Evolutionary conservation across 2,888 invertebrate species (phyloP), one percentile per base, ranked within the genome.

Genomic region (Venustoraphidia nigricollis): DNA sequence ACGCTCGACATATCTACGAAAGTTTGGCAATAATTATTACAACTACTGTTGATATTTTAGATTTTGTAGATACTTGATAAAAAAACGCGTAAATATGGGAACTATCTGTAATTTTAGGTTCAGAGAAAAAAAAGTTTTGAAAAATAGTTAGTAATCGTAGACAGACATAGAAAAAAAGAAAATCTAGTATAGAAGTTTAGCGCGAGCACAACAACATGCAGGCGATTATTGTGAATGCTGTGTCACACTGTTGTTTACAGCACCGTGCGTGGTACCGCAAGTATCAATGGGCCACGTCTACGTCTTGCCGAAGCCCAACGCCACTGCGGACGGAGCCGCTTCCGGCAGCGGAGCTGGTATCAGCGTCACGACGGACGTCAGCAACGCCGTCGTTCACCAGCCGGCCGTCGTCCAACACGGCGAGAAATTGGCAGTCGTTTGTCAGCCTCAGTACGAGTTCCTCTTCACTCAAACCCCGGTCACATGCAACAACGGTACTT

Each of bases 401-500:
- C 27, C 27, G 27, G 65, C 76, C 2, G 73, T 78, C 2, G 80
- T 84, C 0, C 76, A 77, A 45, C 87, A 89, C 61, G 86, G 84
- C 8, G 79, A 81, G 51, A 69, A 71, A 11, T 67, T 88, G 44
- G 71, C 77, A 8, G 90, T 95, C 0, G 80, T 82, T 47, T 96
- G 95, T 58, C 82, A 89, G 52, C 75, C 80, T 49, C 82, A 88
- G 57, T 92, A 88, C 61, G 92, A 94, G 64, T 89, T 88, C 56
- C 78, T 85, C 0, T 81, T 78, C 43, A 81, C 82, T 53, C 73
- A 80, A 1, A 81, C 82, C 5, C 77, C 79, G 0, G 86, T 91
- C 0, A 79, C 81, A 0, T 98, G 97, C 63, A 83, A 88, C 62
- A 95, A 96, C 59, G 96, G 96, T 1, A 90, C 93, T 0, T 98